Evolutionary conservation across 2,888 invertebrate species (phyloP).

Genomic region (Sesamia inferens): DNA sequence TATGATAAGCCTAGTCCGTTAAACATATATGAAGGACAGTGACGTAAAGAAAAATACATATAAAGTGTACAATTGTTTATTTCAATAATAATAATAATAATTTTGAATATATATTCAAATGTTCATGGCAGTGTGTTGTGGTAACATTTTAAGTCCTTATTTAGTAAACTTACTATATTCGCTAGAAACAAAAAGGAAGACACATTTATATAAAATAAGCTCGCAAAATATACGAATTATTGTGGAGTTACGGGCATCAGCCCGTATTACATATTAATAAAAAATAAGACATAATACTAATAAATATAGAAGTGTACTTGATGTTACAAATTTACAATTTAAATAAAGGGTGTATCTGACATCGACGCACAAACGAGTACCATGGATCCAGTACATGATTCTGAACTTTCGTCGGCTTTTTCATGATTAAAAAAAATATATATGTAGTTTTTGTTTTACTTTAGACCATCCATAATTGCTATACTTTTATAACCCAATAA

Average conservation of each 20-base stretch:
- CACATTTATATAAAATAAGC: constrained; percentile 25
- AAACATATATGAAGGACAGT: not conserved
- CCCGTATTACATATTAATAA: too few species aligned
- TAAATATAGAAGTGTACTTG: constrained; percentile 10
- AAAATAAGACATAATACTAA: constrained; percentile 19
- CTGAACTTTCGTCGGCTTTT: too few species aligned
- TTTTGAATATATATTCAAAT: constrained; percentile 55
- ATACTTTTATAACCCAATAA: too few species aligned
- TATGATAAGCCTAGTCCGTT: not conserved
- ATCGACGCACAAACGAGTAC: too few species aligned
- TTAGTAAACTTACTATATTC: constrained; percentile 43
- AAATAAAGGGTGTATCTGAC: too few species aligned
- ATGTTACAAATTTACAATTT: constrained; percentile 10
- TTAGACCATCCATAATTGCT: too few species aligned
- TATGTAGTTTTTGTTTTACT: too few species aligned
- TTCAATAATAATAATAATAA: constrained; percentile 59
- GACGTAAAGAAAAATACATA: constrained; percentile 54
- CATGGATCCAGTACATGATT: too few species aligned
- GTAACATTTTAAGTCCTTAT: constrained; percentile 53
- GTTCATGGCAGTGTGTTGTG: constrained; percentile 65
- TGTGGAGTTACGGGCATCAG: too few species aligned
- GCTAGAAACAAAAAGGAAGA: constrained; percentile 55
- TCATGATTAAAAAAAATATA: too few species aligned
- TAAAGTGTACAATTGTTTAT: constrained; percentile 66
- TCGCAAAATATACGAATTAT: too few species aligned